Evolutionary conservation across 2,113 vertebrate species (phyloP).

Genomic region (Solea senegalensis): DNA sequence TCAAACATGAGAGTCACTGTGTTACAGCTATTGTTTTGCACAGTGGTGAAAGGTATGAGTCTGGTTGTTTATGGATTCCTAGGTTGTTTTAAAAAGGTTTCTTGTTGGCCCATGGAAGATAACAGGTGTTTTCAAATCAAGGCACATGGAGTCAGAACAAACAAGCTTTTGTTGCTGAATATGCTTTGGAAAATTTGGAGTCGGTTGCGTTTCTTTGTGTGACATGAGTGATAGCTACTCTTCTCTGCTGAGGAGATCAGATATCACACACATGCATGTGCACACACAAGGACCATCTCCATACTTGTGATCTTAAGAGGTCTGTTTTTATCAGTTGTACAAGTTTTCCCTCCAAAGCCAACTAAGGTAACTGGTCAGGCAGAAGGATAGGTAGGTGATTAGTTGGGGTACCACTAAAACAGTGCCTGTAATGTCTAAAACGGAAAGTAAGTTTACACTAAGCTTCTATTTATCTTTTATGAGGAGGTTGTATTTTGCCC

Average conservation of each 20-base stretch:
- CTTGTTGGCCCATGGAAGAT: conserved; percentile 15
- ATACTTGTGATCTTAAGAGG: conserved; percentile 47
- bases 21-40: neutral
- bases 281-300: conserved; percentile 10
- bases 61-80: conserved; percentile 29
- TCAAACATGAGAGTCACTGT: neutral
- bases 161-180: conserved; percentile 33
- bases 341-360: neutral
- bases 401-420: conserved; percentile 12
- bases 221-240: conserved; percentile 13
- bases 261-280: conserved; percentile 15
- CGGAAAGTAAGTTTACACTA: conserved; percentile 18
- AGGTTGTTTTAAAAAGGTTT: conserved; percentile 27
- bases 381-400: conserved; percentile 6
- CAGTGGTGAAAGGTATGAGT: conserved; percentile 4
- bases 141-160: conserved; percentile 37
- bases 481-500: conserved; percentile 21
- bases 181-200: conserved; percentile 23
- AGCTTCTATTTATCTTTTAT: conserved; percentile 19
- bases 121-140: conserved; percentile 44
- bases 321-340: conserved; percentile 20
- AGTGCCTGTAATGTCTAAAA: conserved; percentile 31
- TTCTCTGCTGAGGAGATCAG: conserved; percentile 39
- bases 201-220: conserved; percentile 28
- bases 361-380: conserved; percentile 1